Base-by-base conservation (phyloP, 2,797 vertebrate genomes). In the Cheracebus regulus region DNA sequence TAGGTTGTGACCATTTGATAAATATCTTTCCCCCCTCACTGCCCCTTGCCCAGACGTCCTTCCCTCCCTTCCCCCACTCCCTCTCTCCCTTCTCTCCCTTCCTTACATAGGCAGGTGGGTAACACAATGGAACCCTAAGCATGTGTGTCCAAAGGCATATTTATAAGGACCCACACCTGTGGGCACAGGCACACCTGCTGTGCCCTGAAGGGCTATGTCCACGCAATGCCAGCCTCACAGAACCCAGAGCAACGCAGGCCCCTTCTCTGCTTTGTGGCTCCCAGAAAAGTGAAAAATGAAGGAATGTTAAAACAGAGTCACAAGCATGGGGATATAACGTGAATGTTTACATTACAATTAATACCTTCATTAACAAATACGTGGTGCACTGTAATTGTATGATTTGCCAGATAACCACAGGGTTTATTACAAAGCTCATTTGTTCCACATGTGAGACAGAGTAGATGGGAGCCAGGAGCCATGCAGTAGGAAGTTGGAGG, bases 391-490 rank as follows among this genome's bases (percentile, higher is more conserved):
- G 4, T 9, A 13, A 2, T 20, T 55, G 30, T 61, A 30, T 7
- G n/a, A 41, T 22, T 50, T 28, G 17, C 58, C 26, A 33, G 67
- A 5, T 8, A 14, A 20, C 28, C 30, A 19, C 5, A 7, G 57
- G 81, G 30, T 33, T 52, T 44, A 19, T 7, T 73, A 39, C 19
- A 44, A 82, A n/a, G 17, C 5, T 7, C 78, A 8, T 55, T 41
- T 26, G 12, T 93, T 67, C 57, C 41, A 33, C 41, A 14, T 0
- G 0, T 3, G 30, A 93, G 90, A 57, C 44, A 2, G 15, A 50
- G 41, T 2, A 22, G 8, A 9, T 0, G 0, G 85, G 28, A 28
- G 9, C 41, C 0, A 0, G 75, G 36, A 48, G 9, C 5, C 11
- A 1, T 0, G 2, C 13, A 41, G 50, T 48, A 88, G n/a, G 24